Evolutionary conservation across 2,797 vertebrate genomes (phyloP).

Genomic region (Epinephelus coioides): DNA sequence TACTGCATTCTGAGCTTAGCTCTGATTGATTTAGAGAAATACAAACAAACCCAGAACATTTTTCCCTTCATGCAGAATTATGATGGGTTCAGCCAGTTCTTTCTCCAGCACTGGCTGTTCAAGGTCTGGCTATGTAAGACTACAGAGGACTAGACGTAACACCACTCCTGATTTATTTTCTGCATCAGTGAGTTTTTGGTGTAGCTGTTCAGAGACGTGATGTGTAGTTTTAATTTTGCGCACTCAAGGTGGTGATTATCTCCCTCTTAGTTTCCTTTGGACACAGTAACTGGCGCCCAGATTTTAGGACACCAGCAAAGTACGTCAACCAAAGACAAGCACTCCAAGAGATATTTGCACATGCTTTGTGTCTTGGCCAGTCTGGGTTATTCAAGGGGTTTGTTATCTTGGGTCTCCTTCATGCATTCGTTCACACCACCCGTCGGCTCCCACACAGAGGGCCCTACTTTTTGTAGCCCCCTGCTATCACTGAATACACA

Average conservation of each 20-base stretch:
- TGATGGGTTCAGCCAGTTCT: too few relatives aligned
- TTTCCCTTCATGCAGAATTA: too few relatives aligned
- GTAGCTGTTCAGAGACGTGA: constrained; percentile 27
- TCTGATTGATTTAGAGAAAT: too few relatives aligned
- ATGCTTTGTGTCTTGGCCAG: constrained; percentile 79
- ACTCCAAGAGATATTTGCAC: constrained; percentile 77
- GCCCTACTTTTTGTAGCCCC: constrained; percentile 47
- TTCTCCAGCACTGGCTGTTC: too few relatives aligned
- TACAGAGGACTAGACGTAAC: background rate
- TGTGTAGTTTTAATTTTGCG: constrained; percentile 53
- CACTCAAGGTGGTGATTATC: constrained; percentile 34
- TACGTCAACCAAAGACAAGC: constrained; percentile 61
- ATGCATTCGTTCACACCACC: constrained; percentile 58
- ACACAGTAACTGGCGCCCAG: constrained; percentile 52
- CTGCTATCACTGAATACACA: constrained; percentile 64
- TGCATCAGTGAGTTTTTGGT: background rate
- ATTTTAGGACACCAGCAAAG: constrained; percentile 54
- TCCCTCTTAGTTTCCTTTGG: constrained; percentile 59
- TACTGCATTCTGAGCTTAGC: too few relatives aligned
- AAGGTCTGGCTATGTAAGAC: too few relatives aligned
- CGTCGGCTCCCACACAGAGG: constrained; percentile 61
- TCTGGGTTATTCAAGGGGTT: constrained; percentile 78
- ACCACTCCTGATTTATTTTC: background rate
- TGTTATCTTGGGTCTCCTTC: constrained; percentile 80
- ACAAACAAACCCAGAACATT: too few relatives aligned